phyloP scores from a whole-genome alignment of 2,888 invertebrate genomes.

The Ectobius pallidus region DNA sequence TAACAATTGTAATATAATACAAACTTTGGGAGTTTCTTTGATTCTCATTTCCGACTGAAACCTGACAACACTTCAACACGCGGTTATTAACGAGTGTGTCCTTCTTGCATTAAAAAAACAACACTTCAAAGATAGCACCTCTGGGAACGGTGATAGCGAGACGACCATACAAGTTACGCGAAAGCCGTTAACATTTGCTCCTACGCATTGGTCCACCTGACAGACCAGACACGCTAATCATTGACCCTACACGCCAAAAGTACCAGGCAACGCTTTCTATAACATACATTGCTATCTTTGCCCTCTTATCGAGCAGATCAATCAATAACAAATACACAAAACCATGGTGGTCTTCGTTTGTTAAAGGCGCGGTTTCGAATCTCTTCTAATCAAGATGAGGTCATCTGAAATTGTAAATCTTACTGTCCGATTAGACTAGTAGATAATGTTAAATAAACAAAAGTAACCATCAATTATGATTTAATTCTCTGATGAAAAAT shows the following conservation, averaged over 20 bases:
- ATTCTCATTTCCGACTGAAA: too few species aligned
- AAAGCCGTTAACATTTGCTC: too few species aligned
- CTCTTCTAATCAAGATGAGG: background rate
- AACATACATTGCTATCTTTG: background rate
- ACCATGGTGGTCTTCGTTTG: background rate
- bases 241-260: background rate
- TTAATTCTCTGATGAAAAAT: background rate
- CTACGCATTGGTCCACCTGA: background rate
- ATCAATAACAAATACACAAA: background rate
- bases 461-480: background rate
- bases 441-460: slow-evolving; percentile 11
- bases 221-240: background rate
- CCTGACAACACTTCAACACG: too few species aligned
- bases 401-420: background rate
- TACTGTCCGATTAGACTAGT: background rate
- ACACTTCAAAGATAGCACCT: too few species aligned
- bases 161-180: too few species aligned
- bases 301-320: background rate
- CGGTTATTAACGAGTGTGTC: too few species aligned
- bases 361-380: background rate
- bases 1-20: too few species aligned
- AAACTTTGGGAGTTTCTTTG: too few species aligned
- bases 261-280: background rate
- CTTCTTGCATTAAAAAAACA: too few species aligned
- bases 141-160: too few species aligned